Conservation (phyloP, 1,140 invertebrate genomes). For the Lanistes nyassanus region DNA sequence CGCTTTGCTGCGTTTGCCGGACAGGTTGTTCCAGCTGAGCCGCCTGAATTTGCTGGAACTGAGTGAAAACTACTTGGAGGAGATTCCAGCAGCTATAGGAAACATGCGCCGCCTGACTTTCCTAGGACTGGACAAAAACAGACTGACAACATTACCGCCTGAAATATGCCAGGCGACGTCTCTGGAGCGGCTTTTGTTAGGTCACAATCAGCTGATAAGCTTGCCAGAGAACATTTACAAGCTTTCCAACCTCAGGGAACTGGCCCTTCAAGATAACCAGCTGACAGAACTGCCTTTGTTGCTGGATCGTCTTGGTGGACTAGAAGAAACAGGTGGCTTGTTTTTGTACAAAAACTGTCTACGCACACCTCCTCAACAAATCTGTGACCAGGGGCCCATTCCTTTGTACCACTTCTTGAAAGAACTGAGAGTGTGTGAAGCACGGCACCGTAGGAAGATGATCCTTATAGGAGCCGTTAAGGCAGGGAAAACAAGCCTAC, state of each 20-base stretch:
- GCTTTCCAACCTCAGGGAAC: constrained; percentile 46
- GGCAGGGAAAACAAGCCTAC: constrained; percentile 61
- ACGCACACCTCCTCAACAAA: constrained; percentile 55
- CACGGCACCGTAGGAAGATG: constrained; percentile 58
- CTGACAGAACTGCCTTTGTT: constrained; percentile 56
- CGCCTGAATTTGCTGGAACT: constrained; percentile 55
- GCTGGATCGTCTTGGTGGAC: constrained; percentile 51
- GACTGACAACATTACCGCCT: constrained; percentile 40
- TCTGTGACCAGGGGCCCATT: constrained; percentile 54
- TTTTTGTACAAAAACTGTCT: constrained; percentile 55
- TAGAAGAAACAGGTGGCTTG: constrained; percentile 46
- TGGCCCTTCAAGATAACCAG: constrained; percentile 57
- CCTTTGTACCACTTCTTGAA: constrained; percentile 51
- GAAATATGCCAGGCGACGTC: constrained; percentile 47
- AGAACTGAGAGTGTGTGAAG: constrained; percentile 50
- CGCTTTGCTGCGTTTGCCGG: constrained; percentile 53
- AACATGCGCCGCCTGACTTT: constrained; percentile 49
- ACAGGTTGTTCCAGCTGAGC: constrained; percentile 55
- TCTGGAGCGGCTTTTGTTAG: constrained; percentile 47
- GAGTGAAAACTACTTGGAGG: constrained; percentile 58
- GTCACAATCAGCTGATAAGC: constrained; percentile 48
- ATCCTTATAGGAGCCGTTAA: constrained; percentile 59
- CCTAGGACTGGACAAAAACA: constrained; percentile 53
- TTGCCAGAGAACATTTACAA: constrained; percentile 53
- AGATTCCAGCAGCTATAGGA: constrained; percentile 44